A percentile compares a stretch with the other conserved stretches of the same genome.
Conservation (phyloP, 2,888 invertebrate species). For the Zele albiditarsus region DNA sequence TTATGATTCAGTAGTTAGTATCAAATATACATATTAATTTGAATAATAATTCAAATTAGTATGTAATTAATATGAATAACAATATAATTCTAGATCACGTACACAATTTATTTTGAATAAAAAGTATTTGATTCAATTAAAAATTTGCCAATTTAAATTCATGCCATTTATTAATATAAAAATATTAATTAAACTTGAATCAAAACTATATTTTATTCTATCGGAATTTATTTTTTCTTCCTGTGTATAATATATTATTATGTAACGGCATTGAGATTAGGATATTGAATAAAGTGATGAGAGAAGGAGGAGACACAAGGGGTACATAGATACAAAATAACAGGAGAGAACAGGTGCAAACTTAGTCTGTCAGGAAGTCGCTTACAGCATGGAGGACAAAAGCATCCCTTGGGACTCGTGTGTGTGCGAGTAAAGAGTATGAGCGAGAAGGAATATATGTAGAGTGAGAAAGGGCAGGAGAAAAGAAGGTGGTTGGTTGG, state of each 20-base stretch:
- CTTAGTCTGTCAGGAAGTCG: slow-evolving; percentile 72
- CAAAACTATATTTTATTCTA: too few relatives aligned
- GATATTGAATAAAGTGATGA: slow-evolving; percentile 35
- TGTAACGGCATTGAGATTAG: slow-evolving; percentile 58
- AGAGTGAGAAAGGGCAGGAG: slow-evolving; percentile 13
- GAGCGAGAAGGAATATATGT: slow-evolving; percentile 18
- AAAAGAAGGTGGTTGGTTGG: slow-evolving; percentile 4
- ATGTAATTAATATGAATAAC: too few relatives aligned
- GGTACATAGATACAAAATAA: not conserved
- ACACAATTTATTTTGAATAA: too few relatives aligned
- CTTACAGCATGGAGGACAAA: slow-evolving; percentile 72
- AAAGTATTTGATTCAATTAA: too few relatives aligned
- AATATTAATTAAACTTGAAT: too few relatives aligned
- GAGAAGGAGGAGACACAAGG: slow-evolving; percentile 37
- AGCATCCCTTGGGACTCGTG: slow-evolving; percentile 70
- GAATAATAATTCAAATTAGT: too few relatives aligned
- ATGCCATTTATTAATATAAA: too few relatives aligned
- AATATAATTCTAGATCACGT: too few relatives aligned
- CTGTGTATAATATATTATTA: not conserved
- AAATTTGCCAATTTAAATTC: too few relatives aligned
- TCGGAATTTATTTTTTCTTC: too few relatives aligned
- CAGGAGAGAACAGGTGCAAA: slow-evolving; percentile 67
- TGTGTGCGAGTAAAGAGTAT: slow-evolving; percentile 55
- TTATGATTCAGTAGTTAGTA: too few relatives aligned
- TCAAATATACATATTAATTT: too few relatives aligned